Conservation (phyloP, 2,113 vertebrate species). For the Thomomys bottae region DNA sequence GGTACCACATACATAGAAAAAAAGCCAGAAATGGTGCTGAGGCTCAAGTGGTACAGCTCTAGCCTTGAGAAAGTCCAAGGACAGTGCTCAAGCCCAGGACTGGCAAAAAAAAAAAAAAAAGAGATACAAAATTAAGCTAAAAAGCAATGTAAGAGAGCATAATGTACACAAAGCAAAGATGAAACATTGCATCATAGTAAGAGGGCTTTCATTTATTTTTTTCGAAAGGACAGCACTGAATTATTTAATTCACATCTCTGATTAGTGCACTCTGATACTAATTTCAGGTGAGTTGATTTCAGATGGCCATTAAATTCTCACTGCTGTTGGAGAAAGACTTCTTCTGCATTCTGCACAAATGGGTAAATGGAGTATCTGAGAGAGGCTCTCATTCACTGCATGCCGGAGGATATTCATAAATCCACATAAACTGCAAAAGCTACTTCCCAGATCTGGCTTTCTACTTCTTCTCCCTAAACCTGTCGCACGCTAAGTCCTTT, state of each 20-base stretch:
- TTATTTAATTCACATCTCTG: constrained; percentile 74
- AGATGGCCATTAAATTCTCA: constrained; percentile 68
- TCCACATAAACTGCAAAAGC: neutral
- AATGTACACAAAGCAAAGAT: constrained; percentile 77
- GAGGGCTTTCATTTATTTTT: constrained; percentile 59
- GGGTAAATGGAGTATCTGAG: neutral
- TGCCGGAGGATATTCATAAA: neutral
- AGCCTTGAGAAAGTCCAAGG: no score
- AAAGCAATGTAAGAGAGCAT: constrained; percentile 56
- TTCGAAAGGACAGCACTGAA: constrained; percentile 71
- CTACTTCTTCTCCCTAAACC: constrained; percentile 5
- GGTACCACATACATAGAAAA: no score
- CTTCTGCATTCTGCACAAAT: constrained; percentile 32
- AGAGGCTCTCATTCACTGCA: neutral
- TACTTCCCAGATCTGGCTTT: neutral
- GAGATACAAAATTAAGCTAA: constrained; percentile 75
- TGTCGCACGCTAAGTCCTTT: neutral
- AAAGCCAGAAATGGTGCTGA: no score
- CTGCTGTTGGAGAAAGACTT: constrained; percentile 30
- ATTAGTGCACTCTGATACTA: constrained; percentile 75
- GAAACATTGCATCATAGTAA: constrained; percentile 62
- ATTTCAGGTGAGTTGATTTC: constrained; percentile 72
- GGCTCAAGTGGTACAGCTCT: no score
- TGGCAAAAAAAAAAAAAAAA: no score
- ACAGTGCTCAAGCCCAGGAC: no score